Evolutionary conservation across 2,797 vertebrate genomes (phyloP), one percentile per base, ranked within the genome.

Genomic region (Anisognathus igniventris): DNA sequence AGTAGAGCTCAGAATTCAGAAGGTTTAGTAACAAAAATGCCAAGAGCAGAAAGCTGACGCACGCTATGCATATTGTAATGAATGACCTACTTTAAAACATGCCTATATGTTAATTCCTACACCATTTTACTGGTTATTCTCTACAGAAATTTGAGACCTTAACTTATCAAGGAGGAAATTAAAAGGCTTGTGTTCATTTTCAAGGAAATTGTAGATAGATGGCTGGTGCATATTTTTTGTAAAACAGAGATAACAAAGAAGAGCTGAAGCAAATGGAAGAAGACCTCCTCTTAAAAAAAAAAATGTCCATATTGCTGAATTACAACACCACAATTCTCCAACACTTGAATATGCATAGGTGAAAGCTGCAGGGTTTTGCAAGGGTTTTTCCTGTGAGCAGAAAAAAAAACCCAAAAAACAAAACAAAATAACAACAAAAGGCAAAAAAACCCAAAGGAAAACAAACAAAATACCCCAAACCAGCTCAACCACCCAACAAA

Each of bases 61-160:
- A 80, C 50, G 37, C 54, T 79, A 80, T 56, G 51, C 28, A 72
- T 79, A 58, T 35, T 83, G 42, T 44, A 88, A 88, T 37, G 50
- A 95, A 86, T 80, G 42, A 92, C 85, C 91, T 88, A 93, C 81
- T 94, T 94, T 85, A 76, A 91, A 87, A 62, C 10, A 62, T 14
- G 37, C 22, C 30, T 89, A 25, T 61, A 51, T 73, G 31, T 76
- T 93, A 90, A 53, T 62, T 73, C 33, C 40, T 82, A 58, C 58
- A 57, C n/a, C 19, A 60, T 67, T 88, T 90, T 54, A 13, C n/a
- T 66, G 18, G 39, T 50, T 88, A 71, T 67, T 89, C 89, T 86
- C 65, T 35, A 50, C 30, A 57, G 28, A 47, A 77, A 64, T 57
- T 73, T 80, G 42, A 91, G 20, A n/a, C 31, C 28, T 57, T 76